Base-by-base conservation (phyloP, 2,888 invertebrate species). In the Perizoma affinitatum region DNA sequence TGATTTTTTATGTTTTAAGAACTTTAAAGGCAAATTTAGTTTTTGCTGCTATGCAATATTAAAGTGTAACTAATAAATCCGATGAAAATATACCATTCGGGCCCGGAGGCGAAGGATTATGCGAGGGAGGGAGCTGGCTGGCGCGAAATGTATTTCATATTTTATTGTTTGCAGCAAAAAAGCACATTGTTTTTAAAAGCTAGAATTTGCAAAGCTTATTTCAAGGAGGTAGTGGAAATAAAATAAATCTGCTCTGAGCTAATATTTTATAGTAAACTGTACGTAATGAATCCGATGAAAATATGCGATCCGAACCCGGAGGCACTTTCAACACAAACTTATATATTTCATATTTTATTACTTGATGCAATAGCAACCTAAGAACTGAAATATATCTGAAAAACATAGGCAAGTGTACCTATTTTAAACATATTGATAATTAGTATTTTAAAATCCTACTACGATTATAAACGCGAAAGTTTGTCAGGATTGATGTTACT, bases 231-330 rank as follows among this genome's bases (percentile, higher is more conserved):
- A 9, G 51, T 52, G 44, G 6, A 22, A 43, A 34, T 44, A 52
- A 34, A 22, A 41, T 44, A 52, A 33, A 44, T n/a, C 42, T 9
- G 42, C 34, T 9, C 5, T 44, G 5, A 11, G 46, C 40, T 38
- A 5, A 42, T 6, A 43, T 50, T 50, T 50, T 50, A n/a, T 41
- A 43, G 33, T 51, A 35, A 42, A 36, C 35, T 46, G 3, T 22
- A 22, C 22, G n/a, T 51, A 46, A 51, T 51, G 46, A 52, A 52
- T 52, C 35, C 10, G 42, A 58, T 51, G 22, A 42, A 87, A 87
- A 86, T 84, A 76, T 79, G 74, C 76, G 76, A 79, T 80, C 80
- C 75, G 70, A 77, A 77, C 79, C 72, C 70, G 67, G 68, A 76
- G 70, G 73, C 75, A 70, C 66, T 5, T 7, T 38, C 38, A 7